Evolutionary conservation across 2,113 vertebrate genomes (phyloP).

Genomic region (Apeltes quadracus): DNA sequence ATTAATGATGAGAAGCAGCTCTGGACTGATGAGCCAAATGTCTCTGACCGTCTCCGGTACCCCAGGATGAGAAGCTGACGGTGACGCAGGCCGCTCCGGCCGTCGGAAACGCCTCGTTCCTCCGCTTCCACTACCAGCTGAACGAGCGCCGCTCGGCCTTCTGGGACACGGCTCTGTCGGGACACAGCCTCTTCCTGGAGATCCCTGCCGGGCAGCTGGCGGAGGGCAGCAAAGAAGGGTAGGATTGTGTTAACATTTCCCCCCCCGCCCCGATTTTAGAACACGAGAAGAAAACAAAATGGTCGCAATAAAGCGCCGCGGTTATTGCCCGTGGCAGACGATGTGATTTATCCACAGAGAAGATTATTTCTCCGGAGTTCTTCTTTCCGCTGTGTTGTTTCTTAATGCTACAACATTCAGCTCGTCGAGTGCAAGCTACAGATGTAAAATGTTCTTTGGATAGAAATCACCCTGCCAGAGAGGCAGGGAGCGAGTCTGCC

Average conservation of each 20-base stretch:
- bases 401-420: not conserved
- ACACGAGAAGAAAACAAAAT: not conserved
- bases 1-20: not conserved
- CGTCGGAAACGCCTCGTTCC: conserved; percentile 84
- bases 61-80: conserved; percentile 91
- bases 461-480: not conserved
- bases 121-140: conserved; percentile 94
- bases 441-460: not conserved
- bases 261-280: not conserved
- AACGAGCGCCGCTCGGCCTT: conserved; percentile 88
- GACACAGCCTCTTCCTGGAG: conserved; percentile 93
- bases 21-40: not conserved
- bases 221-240: conserved; percentile 98
- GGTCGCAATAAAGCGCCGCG: not conserved
- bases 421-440: not conserved
- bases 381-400: not conserved
- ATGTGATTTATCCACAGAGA: not conserved
- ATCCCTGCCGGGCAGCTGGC: conserved; percentile 89
- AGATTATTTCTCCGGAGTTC: not conserved
- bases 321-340: not conserved
- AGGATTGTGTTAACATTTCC: conserved; percentile 40
- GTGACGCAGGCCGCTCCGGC: conserved; percentile 89
- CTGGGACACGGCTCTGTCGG: conserved; percentile 91
- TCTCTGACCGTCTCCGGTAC: not conserved
- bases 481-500: not conserved